Evolutionary conservation across 2,888 invertebrate genomes (phyloP), one percentile per base, ranked within the genome.

Genomic region (Diarsia dahlii): DNA sequence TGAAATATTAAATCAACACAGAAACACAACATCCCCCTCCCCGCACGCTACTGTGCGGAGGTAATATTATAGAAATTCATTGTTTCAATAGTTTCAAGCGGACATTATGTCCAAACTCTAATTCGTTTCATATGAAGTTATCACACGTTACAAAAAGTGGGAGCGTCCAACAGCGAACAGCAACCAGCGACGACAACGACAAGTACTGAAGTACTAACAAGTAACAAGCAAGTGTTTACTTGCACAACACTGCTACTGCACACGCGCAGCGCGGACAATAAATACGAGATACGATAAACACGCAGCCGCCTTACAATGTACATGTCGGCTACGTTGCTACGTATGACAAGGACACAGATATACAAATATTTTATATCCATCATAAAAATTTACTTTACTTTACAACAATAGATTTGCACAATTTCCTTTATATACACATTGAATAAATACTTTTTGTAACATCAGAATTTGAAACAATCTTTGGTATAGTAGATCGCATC

Each of bases 401-500:
- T 87, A 87, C 81, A 87, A 87, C 85, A 87, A 87, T 83, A 87
- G 74, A 85, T 83, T 84, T 87, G 71, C 87, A 88, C 85, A 87
- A 82, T 82, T 81, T 85, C 77, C 86, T 80, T 81, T 87, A 87
- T 87, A 88, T 88, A 88, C 88, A 87, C 88, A 87, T 88, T 81
- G 86, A 88, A 88, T 88, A 88, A 88, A 87, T 88, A 88, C 86
- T 88, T 88, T 85, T 87, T 83, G 88, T 88, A 84, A 90, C 86
- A 89, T 90, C 87, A 86, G 87, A 89, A 90, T 89, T 91, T 88
- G 89, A 90, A 90, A 88, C 89, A 90, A 91, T 91, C 91, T 91
- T 91, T 91, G 91, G 91, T 91, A 91, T 89, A 89, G 90, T 90
- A 89, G 83, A 88, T 87, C 88, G 90, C 63, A 63, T 63, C 63